Evolutionary conservation across 2,888 invertebrate species (phyloP).

Genomic region (Scelioninae gen. 1): DNA sequence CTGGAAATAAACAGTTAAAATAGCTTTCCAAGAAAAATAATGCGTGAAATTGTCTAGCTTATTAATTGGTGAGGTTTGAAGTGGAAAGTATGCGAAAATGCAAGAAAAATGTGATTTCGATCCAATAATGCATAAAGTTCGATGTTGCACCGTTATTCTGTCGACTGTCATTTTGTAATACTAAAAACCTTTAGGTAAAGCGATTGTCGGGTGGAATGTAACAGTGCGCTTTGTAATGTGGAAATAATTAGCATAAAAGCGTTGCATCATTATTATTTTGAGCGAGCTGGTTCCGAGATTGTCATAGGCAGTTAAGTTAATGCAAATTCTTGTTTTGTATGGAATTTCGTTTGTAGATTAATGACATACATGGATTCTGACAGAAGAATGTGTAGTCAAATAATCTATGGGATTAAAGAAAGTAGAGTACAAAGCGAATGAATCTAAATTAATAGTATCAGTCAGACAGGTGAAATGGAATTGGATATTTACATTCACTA

Average conservation of each 20-base stretch:
- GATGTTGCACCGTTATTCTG: neutral
- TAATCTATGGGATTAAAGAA: constrained; percentile 5
- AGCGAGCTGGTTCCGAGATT: constrained; percentile 7
- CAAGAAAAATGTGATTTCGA: neutral
- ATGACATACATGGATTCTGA: neutral
- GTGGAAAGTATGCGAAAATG: neutral
- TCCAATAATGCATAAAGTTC: neutral
- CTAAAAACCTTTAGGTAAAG: too few relatives aligned
- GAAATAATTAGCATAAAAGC: constrained; percentile 29
- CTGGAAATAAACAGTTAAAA: too few relatives aligned
- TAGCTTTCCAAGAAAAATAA: too few relatives aligned
- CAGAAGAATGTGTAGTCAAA: neutral
- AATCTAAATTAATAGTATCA: constrained; percentile 23
- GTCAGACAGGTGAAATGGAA: constrained; percentile 5
- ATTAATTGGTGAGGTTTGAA: neutral
- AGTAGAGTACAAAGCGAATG: neutral
- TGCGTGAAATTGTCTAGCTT: neutral
- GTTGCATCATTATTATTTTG: constrained; percentile 4
- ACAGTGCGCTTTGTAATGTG: neutral
- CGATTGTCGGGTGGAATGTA: constrained; percentile 3
- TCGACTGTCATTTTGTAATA: neutral
- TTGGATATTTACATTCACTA: constrained; percentile 5
- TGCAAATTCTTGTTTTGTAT: constrained; percentile 4
- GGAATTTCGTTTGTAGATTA: constrained; percentile 1
- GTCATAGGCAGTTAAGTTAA: constrained; percentile 16